Base-by-base conservation (phyloP, 2,113 vertebrate species). In the Oplegnathus fasciatus region DNA sequence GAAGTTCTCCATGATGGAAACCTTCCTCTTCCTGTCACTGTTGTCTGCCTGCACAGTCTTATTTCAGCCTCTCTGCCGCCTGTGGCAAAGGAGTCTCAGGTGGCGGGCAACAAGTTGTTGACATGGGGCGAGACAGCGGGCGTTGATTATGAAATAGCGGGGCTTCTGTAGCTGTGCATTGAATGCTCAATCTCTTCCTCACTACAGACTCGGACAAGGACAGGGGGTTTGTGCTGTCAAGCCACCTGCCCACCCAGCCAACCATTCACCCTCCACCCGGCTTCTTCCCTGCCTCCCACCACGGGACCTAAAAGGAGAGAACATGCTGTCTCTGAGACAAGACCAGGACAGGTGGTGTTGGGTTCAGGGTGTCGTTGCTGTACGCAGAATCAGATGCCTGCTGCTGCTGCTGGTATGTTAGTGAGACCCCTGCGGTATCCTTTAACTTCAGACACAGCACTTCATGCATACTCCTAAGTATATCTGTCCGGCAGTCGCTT, bases 301-400 rank as follows among this genome's bases (percentile, higher is more conserved):
- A 37, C 26, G 14, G 50, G 89, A 95, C 96, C 96, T 96, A 97
- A 96, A 97, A 97, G 96, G 97, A 96, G 94, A 96, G 95, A 90
- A 92, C 90, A 91, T 55, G 95, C 95, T 75, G 91, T 94, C 91
- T 91, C 83, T 75, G 79, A 96, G 97, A 97, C 94, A 93, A 96
- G 96, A 70, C 22, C 0, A 78, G 90, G 96, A 96, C 97, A 97
- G 97, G 96, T 97, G 97, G 94, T 92, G 86, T 82, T 32, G 80
- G 83, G 91, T 95, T 94, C 89, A 83, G 85, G 91, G 88, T 93
- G 92, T 89, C 83, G 75, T 64, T 66, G 75, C 88, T 66, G 83
- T 91, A 88, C 58, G 89, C 91, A 92, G 90, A 93, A 90, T 92
- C 93, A 88, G 83, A 93, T 85, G 89, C 89, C 92, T 84, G 46